Conservation (phyloP, 2,888 invertebrate species). For the Acrobasis consociella region DNA sequence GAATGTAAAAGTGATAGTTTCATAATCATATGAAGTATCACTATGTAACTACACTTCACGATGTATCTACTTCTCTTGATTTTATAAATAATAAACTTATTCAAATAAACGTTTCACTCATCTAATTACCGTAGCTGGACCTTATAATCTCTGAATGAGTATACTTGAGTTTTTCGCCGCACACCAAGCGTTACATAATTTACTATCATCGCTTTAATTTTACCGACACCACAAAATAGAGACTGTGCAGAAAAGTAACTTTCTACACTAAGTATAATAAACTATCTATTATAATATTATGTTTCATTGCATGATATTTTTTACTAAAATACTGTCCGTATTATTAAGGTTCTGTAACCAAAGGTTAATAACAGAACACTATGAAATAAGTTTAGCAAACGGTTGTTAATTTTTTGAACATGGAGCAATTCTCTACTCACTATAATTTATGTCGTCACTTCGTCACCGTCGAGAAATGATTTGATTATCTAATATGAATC, state of each 20-base stretch:
- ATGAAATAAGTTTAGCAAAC: no score
- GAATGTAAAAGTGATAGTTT: no score
- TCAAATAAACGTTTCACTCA: not conserved
- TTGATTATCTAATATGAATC: constrained; percentile 10
- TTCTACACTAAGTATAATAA: no score
- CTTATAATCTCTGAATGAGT: not conserved
- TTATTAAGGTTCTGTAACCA: no score
- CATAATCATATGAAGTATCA: no score
- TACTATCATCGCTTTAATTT: constrained; percentile 6
- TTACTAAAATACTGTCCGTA: no score
- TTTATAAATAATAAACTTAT: not conserved
- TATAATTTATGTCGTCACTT: not conserved
- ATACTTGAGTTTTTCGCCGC: not conserved
- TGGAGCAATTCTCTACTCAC: not conserved
- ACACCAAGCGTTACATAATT: constrained; percentile 1
- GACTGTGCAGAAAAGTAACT: not conserved
- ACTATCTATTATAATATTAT: no score
- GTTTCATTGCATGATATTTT: no score
- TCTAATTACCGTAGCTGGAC: not conserved
- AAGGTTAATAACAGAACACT: no score
- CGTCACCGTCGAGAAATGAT: not conserved
- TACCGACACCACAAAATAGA: not conserved
- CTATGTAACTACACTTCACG: no score
- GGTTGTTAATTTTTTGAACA: no score
- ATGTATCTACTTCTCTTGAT: no score